Conservation (phyloP, 2,888 invertebrate genomes). For the Polydrusus cervinus region DNA sequence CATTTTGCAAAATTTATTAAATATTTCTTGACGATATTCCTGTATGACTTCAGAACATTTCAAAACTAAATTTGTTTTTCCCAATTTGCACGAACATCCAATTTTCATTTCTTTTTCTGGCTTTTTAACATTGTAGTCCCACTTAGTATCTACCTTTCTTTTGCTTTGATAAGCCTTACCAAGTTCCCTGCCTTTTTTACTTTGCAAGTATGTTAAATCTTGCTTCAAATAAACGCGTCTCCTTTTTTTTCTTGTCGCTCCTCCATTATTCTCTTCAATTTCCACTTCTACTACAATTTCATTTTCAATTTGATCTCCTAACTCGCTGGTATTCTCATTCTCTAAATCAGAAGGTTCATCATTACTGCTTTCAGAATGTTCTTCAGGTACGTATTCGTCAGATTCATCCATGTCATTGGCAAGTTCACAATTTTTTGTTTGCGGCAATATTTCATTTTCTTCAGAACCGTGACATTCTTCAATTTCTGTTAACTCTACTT, state of each 20-base stretch:
- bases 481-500: too few species aligned
- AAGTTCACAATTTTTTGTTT: slow-evolving; percentile 23
- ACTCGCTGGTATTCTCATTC: too few species aligned
- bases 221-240: slow-evolving; percentile 28
- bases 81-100: slow-evolving; percentile 15
- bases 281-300: not conserved
- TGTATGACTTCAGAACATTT: slow-evolving; percentile 13
- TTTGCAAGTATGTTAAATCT: slow-evolving; percentile 24
- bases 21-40: slow-evolving; percentile 25
- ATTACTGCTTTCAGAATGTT: slow-evolving; percentile 12
- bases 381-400: slow-evolving; percentile 23
- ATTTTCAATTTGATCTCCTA: too few species aligned
- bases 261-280: slow-evolving; percentile 10
- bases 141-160: slow-evolving; percentile 7
- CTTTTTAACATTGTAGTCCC: slow-evolving; percentile 15
- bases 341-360: too few species aligned
- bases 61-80: slow-evolving; percentile 15
- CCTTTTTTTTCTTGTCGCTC: slow-evolving; percentile 12
- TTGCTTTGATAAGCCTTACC: slow-evolving; percentile 25
- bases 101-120: slow-evolving; percentile 20
- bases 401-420: slow-evolving; percentile 17
- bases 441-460: too few species aligned
- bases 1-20: slow-evolving; percentile 36
- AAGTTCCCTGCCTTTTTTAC: slow-evolving; percentile 16
- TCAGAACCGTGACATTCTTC: too few species aligned